phyloP scores from a whole-genome alignment of 2,888 invertebrate species.

The Chydorus sphaericus region DNA sequence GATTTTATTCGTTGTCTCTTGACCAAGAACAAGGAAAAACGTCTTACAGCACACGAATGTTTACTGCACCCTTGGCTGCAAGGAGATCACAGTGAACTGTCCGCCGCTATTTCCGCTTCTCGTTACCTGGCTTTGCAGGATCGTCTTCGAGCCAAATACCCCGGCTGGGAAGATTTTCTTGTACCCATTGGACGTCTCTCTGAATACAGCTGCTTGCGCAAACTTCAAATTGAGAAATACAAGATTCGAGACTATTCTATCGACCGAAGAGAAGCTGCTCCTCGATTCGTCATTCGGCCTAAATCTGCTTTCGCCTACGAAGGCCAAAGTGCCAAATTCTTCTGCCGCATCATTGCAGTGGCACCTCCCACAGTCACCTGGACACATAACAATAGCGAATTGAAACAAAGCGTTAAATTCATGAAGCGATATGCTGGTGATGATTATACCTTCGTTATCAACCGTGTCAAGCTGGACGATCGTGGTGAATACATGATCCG shows the following conservation, averaged over 20 bases:
- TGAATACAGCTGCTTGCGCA: conserved; percentile 91
- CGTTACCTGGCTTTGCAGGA: conserved; percentile 78
- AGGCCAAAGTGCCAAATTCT: conserved; percentile 93
- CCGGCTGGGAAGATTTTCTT: conserved; percentile 64
- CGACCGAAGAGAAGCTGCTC: conserved; percentile 93
- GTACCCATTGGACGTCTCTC: conserved; percentile 92
- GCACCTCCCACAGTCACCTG: conserved; percentile 91
- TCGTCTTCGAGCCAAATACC: conserved; percentile 66
- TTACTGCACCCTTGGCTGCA: conserved; percentile 88
- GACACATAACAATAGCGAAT: conserved; percentile 82
- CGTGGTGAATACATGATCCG: conserved; percentile 93
- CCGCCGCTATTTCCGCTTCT: conserved; percentile 60
- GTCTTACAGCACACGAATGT: conserved; percentile 97
- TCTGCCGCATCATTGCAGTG: conserved; percentile 87
- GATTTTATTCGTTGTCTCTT: conserved; percentile 92
- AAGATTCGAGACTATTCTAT: conserved; percentile 91
- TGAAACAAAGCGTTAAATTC: conserved; percentile 93
- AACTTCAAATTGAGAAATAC: conserved; percentile 89
- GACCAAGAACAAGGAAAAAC: conserved; percentile 86
- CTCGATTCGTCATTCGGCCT: conserved; percentile 93
- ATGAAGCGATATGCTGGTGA: conserved; percentile 96
- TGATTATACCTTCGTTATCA: conserved; percentile 94
- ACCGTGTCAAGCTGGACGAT: conserved; percentile 86
- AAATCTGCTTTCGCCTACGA: conserved; percentile 91
- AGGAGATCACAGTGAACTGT: conserved; percentile 62